Evolutionary conservation across 2,113 vertebrate genomes (phyloP).

Genomic region (Mionectes macconnelli): DNA sequence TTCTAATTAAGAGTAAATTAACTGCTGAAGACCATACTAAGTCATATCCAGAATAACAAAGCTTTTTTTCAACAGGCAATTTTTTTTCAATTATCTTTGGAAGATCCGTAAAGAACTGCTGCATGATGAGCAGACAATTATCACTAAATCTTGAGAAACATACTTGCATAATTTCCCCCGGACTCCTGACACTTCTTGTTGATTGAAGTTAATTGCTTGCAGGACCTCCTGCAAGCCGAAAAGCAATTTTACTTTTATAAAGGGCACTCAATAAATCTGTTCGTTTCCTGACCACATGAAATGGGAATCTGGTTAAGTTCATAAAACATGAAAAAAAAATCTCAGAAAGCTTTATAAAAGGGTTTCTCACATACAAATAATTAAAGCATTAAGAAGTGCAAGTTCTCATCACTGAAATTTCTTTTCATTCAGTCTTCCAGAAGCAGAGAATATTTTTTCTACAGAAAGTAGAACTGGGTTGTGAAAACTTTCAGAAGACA

Average conservation of each 20-base stretch:
- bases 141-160: slow-evolving; percentile 35
- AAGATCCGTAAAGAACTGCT: slow-evolving; percentile 23
- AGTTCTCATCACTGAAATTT: not conserved
- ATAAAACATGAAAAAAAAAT: not conserved
- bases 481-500: not conserved
- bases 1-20: slow-evolving; percentile 37
- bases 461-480: not conserved
- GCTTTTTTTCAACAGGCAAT: not conserved
- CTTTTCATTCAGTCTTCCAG: not conserved
- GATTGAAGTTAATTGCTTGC: slow-evolving; percentile 64
- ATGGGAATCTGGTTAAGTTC: not conserved
- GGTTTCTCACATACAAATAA: not conserved
- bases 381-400: not conserved
- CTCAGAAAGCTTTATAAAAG: not conserved
- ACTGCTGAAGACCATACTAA: not conserved
- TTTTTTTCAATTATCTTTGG: not conserved
- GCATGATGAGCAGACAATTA: slow-evolving; percentile 46
- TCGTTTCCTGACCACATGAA: slow-evolving; percentile 15
- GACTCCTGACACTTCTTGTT: slow-evolving; percentile 39
- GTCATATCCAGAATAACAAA: not conserved
- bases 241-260: slow-evolving; percentile 9
- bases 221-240: slow-evolving; percentile 29
- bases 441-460: not conserved
- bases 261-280: slow-evolving; percentile 1
- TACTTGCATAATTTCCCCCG: slow-evolving; percentile 29